A percentile compares a stretch with the other conserved stretches of the same genome.
phyloP scores from a whole-genome alignment of 2,888 invertebrate genomes.

The Pristionchus entomophagus region DNA sequence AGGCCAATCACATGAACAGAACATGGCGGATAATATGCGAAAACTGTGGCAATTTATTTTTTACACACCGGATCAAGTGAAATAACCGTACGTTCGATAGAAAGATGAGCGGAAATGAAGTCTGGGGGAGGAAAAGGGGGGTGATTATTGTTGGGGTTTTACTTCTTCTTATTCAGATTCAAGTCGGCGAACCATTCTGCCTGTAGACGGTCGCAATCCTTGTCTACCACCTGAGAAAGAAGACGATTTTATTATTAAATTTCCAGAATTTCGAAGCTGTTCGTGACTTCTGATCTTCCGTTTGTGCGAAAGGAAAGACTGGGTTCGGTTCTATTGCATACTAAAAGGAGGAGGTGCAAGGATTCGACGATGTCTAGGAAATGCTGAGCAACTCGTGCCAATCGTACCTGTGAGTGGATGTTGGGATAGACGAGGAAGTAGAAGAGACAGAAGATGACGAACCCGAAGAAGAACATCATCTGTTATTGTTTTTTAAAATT shows the following conservation, averaged over 20 bases:
- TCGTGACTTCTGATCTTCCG: too few relatives aligned
- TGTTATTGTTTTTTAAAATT: slow-evolving; percentile 50
- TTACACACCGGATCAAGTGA: slow-evolving; percentile 26
- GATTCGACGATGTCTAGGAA: too few relatives aligned
- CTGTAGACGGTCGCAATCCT: slow-evolving; percentile 61
- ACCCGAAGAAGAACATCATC: slow-evolving; percentile 75
- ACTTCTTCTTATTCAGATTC: slow-evolving; percentile 31
- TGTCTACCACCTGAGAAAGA: slow-evolving; percentile 55
- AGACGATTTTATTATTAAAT: too few relatives aligned
- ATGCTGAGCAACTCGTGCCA: too few relatives aligned
- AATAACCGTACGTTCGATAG: slow-evolving; percentile 16
- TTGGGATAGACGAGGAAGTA: slow-evolving; percentile 75
- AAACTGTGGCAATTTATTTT: neutral
- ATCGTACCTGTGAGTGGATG: slow-evolving; percentile 59
- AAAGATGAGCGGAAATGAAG: neutral
- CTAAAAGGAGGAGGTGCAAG: too few relatives aligned
- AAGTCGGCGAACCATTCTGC: slow-evolving; percentile 66
- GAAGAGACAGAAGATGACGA: slow-evolving; percentile 73
- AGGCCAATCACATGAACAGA: neutral
- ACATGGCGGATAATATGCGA: slow-evolving; percentile 6
- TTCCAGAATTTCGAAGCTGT: too few relatives aligned
- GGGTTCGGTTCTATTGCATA: too few relatives aligned
- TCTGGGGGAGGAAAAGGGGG: too few relatives aligned
- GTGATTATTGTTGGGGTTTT: neutral
- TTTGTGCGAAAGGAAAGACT: too few relatives aligned